Conservation (phyloP, 2,888 invertebrate genomes). For the Scaptomyza polygonia region DNA sequence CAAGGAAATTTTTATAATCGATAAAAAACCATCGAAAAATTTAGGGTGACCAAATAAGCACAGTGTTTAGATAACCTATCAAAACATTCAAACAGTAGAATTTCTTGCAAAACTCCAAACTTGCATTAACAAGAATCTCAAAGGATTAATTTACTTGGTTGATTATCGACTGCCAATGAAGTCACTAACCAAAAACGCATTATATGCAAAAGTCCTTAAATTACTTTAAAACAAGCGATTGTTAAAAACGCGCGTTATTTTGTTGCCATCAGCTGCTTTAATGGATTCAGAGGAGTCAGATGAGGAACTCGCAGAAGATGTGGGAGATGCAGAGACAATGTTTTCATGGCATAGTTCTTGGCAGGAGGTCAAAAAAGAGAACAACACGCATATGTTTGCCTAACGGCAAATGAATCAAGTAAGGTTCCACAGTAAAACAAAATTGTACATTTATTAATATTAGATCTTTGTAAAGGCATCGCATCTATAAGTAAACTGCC, state of each 20-base stretch:
- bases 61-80: neutral
- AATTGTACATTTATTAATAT: too few relatives aligned
- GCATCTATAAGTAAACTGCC: too few relatives aligned
- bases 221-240: neutral
- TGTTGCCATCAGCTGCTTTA: neutral
- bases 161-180: neutral
- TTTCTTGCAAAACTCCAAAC: neutral
- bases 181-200: neutral
- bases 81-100: neutral
- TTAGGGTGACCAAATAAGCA: slow-evolving; percentile 21
- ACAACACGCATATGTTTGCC: neutral
- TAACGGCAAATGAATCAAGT: neutral
- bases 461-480: too few relatives aligned
- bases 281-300: too few relatives aligned
- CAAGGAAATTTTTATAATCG: slow-evolving; percentile 18
- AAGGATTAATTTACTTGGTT: neutral
- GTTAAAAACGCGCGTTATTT: neutral
- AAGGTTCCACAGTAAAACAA: neutral
- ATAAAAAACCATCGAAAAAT: slow-evolving; percentile 3
- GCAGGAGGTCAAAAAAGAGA: neutral
- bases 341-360: neutral
- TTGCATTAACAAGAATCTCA: neutral
- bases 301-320: too few relatives aligned
- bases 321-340: too few relatives aligned
- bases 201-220: too few relatives aligned